Evolutionary conservation across 2,797 vertebrate species (phyloP), one percentile per base, ranked within the genome.

Genomic region (Mus caroli): DNA sequence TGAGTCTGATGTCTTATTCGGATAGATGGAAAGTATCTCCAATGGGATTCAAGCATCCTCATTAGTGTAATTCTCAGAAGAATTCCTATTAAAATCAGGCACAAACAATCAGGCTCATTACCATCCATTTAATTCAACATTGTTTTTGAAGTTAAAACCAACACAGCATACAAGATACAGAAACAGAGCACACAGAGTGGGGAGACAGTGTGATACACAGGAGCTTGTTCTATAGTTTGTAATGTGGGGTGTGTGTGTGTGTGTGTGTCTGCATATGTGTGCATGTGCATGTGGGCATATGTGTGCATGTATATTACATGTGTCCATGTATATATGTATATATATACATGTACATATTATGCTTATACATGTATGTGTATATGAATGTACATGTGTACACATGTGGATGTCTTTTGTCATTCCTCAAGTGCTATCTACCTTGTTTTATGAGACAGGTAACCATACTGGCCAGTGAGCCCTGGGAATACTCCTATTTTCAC

Each of bases 11-110:
- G 89, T 50, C 75, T 76, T 78, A 50, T 60, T 85, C 11, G 73
- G 58, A 91, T 54, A 77, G 77, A 69, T 71, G 52, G 43, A 64
- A 76, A 92, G 46, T 62, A 75, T 69, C 26, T 64, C 37, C 83
- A 12, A 78, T 4, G 69, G 40, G 50, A 56, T 90, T 75, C 43
- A 62, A 83, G 7, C 46, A n/a, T 54, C 40, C 56, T 83, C 76
- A 64, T 95, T 73, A 93, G 77, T 26, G 31, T 24, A 62, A 91
- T 60, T 56, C 40, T 37, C 69, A 71, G 78, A 56, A 43, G 82
- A 85, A 94, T 92, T 64, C 37, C 26, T 40, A n/a, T 40, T n/a
- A 92, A 96, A 94, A 71, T 79, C 17, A 34, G 52, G 3, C 62
- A 24, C 52, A 56, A 82, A 82, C 46, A 58, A 71, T 67, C 77